These are phyloP conservation scores for Parnassius smintheus DNA, from an alignment of 2,888 invertebrate species.

Conservation along the genomic window DNA sequence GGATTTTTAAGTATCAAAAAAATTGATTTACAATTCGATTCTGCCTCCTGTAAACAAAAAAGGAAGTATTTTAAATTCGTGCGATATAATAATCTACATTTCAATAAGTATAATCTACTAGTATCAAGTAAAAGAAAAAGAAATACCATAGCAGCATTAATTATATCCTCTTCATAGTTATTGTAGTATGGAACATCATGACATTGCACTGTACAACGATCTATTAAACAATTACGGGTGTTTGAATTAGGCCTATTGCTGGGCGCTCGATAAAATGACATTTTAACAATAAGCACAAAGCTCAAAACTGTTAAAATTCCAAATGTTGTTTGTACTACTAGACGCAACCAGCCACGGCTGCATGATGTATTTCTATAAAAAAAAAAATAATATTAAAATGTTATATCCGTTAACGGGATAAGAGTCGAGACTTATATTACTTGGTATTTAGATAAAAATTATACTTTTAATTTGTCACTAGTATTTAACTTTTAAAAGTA, in stretches of 20 bases:
- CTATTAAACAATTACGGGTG: conserved; percentile 38
- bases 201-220: conserved; percentile 53
- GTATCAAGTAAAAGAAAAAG: background rate
- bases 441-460: too few species aligned
- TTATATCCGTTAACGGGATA: too few species aligned
- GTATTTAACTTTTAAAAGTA: too few species aligned
- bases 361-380: conserved; percentile 60
- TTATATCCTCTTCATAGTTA: conserved; percentile 48
- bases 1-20: conserved; percentile 46
- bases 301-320: conserved; percentile 59
- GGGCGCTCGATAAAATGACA: conserved; percentile 44
- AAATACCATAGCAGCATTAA: conserved; percentile 50
- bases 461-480: too few species aligned
- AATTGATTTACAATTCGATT: conserved; percentile 44
- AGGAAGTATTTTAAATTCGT: conserved; percentile 11
- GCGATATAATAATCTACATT: too few species aligned
- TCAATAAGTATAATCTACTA: too few species aligned
- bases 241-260: conserved; percentile 3
- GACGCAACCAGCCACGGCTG: conserved; percentile 59
- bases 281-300: conserved; percentile 59
- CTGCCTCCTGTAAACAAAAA: conserved; percentile 50
- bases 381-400: conserved; percentile 16
- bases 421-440: too few species aligned
- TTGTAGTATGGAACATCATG: conserved; percentile 44
- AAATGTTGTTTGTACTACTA: conserved; percentile 58